Evolutionary conservation across 2,113 vertebrate species (phyloP), one percentile per base, ranked within the genome.

Genomic region (Crotalus helleri): DNA sequence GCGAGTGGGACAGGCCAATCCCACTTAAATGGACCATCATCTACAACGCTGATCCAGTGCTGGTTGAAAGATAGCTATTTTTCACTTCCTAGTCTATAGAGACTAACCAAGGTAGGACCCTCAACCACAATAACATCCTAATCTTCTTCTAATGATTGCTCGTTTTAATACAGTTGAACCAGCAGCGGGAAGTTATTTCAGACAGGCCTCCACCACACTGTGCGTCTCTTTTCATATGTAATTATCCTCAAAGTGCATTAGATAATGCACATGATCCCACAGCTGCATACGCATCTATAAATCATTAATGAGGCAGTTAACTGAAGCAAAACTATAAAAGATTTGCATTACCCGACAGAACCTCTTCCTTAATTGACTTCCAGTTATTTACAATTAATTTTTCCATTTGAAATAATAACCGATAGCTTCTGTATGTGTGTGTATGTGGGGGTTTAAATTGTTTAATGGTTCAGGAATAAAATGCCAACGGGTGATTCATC

Each of bases 261-360:
- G 96, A 97, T 97, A 98, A 98, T 97, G 95, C 95, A 94, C 92
- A 96, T 94, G 95, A 97, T 98, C 97, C 97, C 97, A 97, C 96
- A 98, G 97, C 97, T 98, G 96, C 97, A 97, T 96, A 97, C 96
- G 97, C 96, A 97, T 97, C 97, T 97, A 98, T 98, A 98, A 98
- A 98, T 98, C 97, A 98, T 98, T 98, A 98, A 98, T 97, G 97
- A 98, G 97, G 97, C 97, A 97, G 97, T 98, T 97, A 98, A 97
- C 97, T 97, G 96, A 98, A 98, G 97, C 95, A 97, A 98, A 98
- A 97, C 97, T 97, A 96, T 97, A 97, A 98, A 98, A 97, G 97
- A 97, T 98, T 97, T 97, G 96, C 96, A 97, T 97, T 97, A 97
- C 96, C 96, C 93, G 23, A 96, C 96, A 97, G 96, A 98, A 97